Evolutionary conservation across 2,113 vertebrate genomes (phyloP).

Genomic region (Toxotes jaculatrix): DNA sequence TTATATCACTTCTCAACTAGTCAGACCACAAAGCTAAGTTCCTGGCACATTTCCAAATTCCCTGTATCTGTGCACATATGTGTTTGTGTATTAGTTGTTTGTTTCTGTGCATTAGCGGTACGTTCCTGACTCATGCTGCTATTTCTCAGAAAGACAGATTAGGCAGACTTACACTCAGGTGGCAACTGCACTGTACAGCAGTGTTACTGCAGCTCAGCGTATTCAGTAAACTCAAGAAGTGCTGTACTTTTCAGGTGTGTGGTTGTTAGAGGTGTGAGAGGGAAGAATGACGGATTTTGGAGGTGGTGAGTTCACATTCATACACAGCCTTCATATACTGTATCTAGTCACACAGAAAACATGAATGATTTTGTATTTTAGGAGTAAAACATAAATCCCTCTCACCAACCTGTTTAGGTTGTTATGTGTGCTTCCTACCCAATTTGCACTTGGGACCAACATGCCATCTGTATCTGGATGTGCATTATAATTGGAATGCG

Average conservation of each 20-base stretch:
- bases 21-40: constrained; percentile 22
- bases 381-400: background rate
- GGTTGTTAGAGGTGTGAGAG: background rate
- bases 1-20: constrained; percentile 32
- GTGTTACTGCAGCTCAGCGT: background rate
- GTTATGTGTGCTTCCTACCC: background rate
- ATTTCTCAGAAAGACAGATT: constrained; percentile 13
- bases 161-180: background rate
- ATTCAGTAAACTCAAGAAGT: background rate
- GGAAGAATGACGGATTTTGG: background rate
- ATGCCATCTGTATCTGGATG: background rate
- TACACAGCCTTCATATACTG: too few relatives aligned
- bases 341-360: too few relatives aligned
- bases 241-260: background rate
- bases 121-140: constrained; percentile 5
- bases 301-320: background rate
- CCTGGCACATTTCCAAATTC: background rate
- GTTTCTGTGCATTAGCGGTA: constrained; percentile 9
- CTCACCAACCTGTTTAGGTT: background rate
- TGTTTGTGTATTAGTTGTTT: constrained; percentile 5
- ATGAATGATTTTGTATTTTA: background rate
- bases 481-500: background rate
- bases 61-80: background rate
- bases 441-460: background rate
- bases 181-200: background rate